Base-by-base conservation (phyloP, 2,888 invertebrate species). In the Eupithecia subumbrata region DNA sequence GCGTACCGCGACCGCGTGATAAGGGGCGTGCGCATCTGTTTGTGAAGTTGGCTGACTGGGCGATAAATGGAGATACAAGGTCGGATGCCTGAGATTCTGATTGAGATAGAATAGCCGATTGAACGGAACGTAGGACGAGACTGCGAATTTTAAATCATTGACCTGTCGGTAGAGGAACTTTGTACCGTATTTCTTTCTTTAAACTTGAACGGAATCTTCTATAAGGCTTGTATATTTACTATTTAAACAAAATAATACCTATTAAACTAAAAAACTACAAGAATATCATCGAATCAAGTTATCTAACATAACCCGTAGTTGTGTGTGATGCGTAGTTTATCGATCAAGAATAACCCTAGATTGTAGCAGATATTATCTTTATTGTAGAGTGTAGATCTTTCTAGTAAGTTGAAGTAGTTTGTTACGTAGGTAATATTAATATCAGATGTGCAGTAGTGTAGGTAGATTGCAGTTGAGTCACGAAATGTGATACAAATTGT, bases 1-100 rank as follows among this genome's bases (percentile, higher is more conserved):
- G 63, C 70, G 74, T 77, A 72, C 67, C 40, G 73, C 16, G 73
- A 76, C 60, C 25, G 63, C 25, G 25, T 73, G 77, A 77, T 75
- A 75, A 73, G 68, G 64, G 30, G 72, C 70, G 73, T 73, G 67
- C 66, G 70, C 73, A 34, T 76, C 63, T 73, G 73, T 48, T 30
- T 30, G 66, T n/a, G n/a, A 40, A n/a, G 67, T 12, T 37, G 74
- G 43, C 43, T 68, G 74, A 48, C 74, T 70, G 40, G 40, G 37
- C 63, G 69, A 69, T 45, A 25, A 48, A 69, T 45, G 45, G 25
- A 45, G 69, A 69, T 37, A 71, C 74, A 76, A 76, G 74, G 76
- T 64, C 76, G 73, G 30, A 40, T 56, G 43, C 37, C 71, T 48
- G 60, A 60, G 60, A 60, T 60, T 60, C 25, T 60, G 25, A 60